phyloP scores from a whole-genome alignment of 2,888 invertebrate species.

The Drosophila testacea region DNA sequence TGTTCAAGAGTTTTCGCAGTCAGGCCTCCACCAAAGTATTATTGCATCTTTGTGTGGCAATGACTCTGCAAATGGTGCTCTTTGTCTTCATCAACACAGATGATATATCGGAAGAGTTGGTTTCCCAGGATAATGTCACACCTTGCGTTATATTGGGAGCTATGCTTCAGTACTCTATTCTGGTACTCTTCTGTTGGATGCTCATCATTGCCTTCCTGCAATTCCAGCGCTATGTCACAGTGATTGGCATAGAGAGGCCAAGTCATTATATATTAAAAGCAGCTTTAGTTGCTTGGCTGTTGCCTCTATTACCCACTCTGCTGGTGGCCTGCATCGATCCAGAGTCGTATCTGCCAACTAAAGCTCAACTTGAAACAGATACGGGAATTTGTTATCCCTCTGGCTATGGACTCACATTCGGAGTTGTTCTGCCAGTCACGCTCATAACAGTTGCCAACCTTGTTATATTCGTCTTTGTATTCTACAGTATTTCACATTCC shows the following conservation, averaged over 20 bases:
- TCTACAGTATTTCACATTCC: slow-evolving; percentile 85
- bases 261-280: slow-evolving; percentile 88
- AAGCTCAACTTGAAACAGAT: slow-evolving; percentile 55
- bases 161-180: slow-evolving; percentile 88
- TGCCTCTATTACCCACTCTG: slow-evolving; percentile 87
- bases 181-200: slow-evolving; percentile 91
- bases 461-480: slow-evolving; percentile 86
- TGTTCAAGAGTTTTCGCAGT: slow-evolving; percentile 88
- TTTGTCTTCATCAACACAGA: slow-evolving; percentile 78
- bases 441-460: slow-evolving; percentile 87
- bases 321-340: slow-evolving; percentile 85
- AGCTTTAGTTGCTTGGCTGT: slow-evolving; percentile 88
- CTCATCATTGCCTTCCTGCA: slow-evolving; percentile 89
- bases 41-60: slow-evolving; percentile 88
- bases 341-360: slow-evolving; percentile 85
- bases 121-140: slow-evolving; percentile 21
- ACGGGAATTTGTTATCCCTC: slow-evolving; percentile 87
- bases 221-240: slow-evolving; percentile 89
- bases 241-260: slow-evolving; percentile 87
- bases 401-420: slow-evolving; percentile 86
- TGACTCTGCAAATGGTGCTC: slow-evolving; percentile 87
- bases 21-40: slow-evolving; percentile 89
- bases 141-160: slow-evolving; percentile 88
- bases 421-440: slow-evolving; percentile 86
- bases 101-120: slow-evolving; percentile 74